A percentile compares a stretch with the other conserved stretches of the same genome.
These are phyloP conservation scores for Pipistrellus nathusii DNA, from an alignment of 2,797 vertebrate genomes.

Conservation along the genomic window DNA sequence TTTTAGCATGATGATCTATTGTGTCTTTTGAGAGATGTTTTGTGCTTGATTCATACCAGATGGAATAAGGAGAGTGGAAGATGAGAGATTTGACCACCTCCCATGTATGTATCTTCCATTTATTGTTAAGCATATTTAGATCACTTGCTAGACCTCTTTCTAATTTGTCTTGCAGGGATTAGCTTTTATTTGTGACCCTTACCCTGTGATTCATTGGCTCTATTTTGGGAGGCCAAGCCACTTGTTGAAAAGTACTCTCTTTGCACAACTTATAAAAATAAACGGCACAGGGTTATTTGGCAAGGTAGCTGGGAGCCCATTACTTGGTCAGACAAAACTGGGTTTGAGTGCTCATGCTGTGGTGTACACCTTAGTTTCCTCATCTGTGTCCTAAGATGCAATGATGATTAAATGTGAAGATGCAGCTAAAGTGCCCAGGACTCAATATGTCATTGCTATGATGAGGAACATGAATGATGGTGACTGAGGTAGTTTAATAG, in stretches of 20 bases:
- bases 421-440: neutral
- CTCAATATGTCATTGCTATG: neutral
- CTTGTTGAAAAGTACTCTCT: conserved; percentile 63
- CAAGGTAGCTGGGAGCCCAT: neutral
- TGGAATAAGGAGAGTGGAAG: neutral
- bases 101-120: neutral
- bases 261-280: conserved; percentile 37
- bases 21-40: neutral
- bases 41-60: neutral
- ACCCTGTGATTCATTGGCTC: neutral
- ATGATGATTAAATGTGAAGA: neutral
- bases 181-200: conserved; percentile 55
- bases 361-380: neutral
- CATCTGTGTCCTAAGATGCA: neutral
- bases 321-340: neutral
- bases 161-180: conserved; percentile 54
- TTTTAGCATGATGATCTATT: neutral
- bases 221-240: conserved; percentile 66
- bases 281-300: conserved; percentile 15
- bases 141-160: neutral
- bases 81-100: neutral
- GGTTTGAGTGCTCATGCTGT: neutral
- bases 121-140: conserved; percentile 44
- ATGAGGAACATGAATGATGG: neutral
- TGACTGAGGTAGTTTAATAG: neutral